Evolutionary conservation across 2,888 invertebrate genomes (phyloP), one percentile per base, ranked within the genome.

Genomic region (Chaetoderma sp.): DNA sequence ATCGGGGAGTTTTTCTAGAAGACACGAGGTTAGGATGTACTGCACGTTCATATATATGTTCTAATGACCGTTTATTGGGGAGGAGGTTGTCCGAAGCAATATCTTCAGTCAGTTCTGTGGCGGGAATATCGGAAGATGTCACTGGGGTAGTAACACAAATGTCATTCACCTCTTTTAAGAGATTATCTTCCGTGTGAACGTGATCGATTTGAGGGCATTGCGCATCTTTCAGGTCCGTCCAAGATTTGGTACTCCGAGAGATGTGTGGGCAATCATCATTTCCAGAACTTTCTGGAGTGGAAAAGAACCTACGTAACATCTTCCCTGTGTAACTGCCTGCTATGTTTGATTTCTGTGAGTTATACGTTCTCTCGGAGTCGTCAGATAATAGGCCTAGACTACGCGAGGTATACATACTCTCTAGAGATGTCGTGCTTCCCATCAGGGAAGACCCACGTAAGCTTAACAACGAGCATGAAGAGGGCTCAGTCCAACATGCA

Each of bases 401-500:
- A 10, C 52, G 13, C 16, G 32, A 28, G 6, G 52, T 52, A 23
- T 32, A 52, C 16, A 32, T 52, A 2, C 32, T 52, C 28, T 52
- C 52, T n/a, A 52, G 21, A 18, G 52, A 52, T n/a, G 52, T 52
- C 8, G 52, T 52, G 32, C 52, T 52, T 16, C 52, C 52, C 13
- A 52, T 28, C 28, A 18, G 52, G 4, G 32, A 16, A 4, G 52
- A 28, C 28, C 52, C 32, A n/a, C 32, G 2, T 30, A 52, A 21
- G 10, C 32, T 32, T 13, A 52, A 21, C 23, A 52, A 21, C n/a
- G 52, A 52, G 21, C 52, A 21, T 32, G 52, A 52, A 8, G 52
- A 52, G 8, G n/a, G 32, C 16, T 30, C 32, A 28, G 32, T n/a
- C 52, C 52, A 52, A 21, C 49, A 49, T 10, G 8, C 32, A 10